Evolutionary conservation across 2,113 vertebrate species (phyloP), one percentile per base, ranked within the genome.

Genomic region (Carassius gibelio): DNA sequence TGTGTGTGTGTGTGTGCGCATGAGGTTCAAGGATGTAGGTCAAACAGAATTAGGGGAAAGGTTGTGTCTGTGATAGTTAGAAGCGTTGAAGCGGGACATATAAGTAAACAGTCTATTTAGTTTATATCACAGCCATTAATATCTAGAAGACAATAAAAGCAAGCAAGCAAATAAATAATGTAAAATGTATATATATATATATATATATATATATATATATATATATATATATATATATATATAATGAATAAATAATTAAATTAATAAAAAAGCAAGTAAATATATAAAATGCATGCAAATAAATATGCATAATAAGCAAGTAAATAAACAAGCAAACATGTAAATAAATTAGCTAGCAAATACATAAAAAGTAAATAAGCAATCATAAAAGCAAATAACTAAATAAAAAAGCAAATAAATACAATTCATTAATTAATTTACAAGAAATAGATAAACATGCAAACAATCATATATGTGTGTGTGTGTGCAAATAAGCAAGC

Each of bases 41-140:
- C 64, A 83, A 10, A 71, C 36, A 72, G 50, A 86, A 69, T 83
- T 52, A 71, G 85, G 61, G 13, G 74, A 83, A 83, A 82, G 85
- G 62, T 71, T 42, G 5, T 17, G 75, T 36, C 17, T 57, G 50
- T 36, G 68, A 21, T 38, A 21, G 34, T 71, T 34, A 42, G 50
- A 52, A 14, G 13, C 26, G 26, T 15, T 52, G 50, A 14, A 2
- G 13, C 0, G 14, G 62, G 62, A 17, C 1, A 3, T 9, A 66
- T 14, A 13, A 66, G 30, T 17, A 68, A 30, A 66, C 7, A 34
- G 14, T 15, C 26, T 3, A 26, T 68, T 34, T 34, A 8, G 26
- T 66, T 66, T 66, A 30, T 26, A 7, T 30, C 26, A 66, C 26
- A 66, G 64, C 0, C 26, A 5, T 66, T 30, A 66, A 66, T 5